phyloP scores from a whole-genome alignment of 2,113 vertebrate species.

The Arvicanthis niloticus region DNA sequence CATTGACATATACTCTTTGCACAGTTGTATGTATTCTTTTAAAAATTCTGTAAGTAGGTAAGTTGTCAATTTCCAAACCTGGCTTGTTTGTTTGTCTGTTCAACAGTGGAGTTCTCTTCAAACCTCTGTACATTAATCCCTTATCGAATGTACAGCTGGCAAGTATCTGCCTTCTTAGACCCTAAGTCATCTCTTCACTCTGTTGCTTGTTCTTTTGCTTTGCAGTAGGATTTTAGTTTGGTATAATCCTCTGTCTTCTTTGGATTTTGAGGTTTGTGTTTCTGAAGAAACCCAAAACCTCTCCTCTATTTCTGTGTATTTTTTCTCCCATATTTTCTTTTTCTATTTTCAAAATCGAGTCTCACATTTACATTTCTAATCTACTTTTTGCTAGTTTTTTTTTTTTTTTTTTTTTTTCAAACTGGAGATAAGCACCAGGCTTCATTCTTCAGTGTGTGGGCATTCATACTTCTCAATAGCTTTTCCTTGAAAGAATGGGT shows the following conservation, averaged over 20 bases:
- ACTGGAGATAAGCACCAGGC: not conserved
- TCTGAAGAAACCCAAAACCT: not conserved
- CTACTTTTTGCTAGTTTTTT: not conserved
- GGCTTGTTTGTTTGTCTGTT: not conserved
- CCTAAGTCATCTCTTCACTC: not conserved
- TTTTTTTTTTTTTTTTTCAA: not conserved
- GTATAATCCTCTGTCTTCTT: not conserved
- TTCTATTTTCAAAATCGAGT: not conserved
- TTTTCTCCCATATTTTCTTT: not conserved
- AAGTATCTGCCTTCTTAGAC: not conserved
- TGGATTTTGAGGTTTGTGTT: not conserved
- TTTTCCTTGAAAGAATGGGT: not conserved
- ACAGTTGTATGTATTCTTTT: not conserved
- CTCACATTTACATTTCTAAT: not conserved
- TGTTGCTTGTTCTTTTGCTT: not conserved
- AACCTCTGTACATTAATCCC: not conserved
- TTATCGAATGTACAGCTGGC: not conserved
- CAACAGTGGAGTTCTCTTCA: not conserved
- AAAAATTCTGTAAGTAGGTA: not conserved
- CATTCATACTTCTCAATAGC: not conserved
- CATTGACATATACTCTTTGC: not conserved
- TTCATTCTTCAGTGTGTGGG: not conserved
- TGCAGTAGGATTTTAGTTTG: not conserved
- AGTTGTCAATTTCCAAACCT: not conserved
- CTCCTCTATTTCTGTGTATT: not conserved